A percentile compares a stretch with the other conserved stretches of the same genome.
phyloP scores from a whole-genome alignment of 2,113 vertebrate genomes.

The Cynoglossus semilaevis region DNA sequence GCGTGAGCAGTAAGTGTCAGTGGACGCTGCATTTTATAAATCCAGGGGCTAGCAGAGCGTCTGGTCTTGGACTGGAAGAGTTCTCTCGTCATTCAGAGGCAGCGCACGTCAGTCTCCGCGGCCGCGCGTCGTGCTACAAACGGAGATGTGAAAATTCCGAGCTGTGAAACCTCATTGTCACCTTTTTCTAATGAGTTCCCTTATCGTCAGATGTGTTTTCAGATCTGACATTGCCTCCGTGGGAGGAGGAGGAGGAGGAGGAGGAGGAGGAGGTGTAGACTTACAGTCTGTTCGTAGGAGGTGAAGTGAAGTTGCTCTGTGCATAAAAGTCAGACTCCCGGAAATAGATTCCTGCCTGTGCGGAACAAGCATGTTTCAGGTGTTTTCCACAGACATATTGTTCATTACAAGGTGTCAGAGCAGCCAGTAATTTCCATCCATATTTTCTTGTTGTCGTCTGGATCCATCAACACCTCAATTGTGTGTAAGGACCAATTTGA shows the following conservation, averaged over 20 bases:
- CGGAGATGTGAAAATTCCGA: conserved; percentile 61
- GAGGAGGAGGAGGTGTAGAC: conserved; percentile 41
- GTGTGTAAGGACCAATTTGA: conserved; percentile 66
- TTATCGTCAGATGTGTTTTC: conserved; percentile 62
- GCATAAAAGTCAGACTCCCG: conserved; percentile 66
- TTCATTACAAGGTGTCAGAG: conserved; percentile 77
- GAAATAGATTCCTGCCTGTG: conserved; percentile 69
- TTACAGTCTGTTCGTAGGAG: conserved; percentile 28
- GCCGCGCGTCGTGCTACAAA: conserved; percentile 49
- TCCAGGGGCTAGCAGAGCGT: conserved; percentile 35
- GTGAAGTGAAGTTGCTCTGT: conserved; percentile 40
- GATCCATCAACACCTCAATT: conserved; percentile 72
- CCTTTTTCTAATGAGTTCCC: conserved; percentile 81
- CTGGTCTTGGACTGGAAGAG: conserved; percentile 22
- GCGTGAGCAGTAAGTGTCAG: conserved; percentile 25
- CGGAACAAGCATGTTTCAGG: conserved; percentile 69
- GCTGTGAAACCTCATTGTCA: conserved; percentile 81
- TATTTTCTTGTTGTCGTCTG: conserved; percentile 64
- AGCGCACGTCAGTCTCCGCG: conserved; percentile 47
- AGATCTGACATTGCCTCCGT: conserved; percentile 55
- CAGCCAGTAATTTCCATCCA: conserved; percentile 54
- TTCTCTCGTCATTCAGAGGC: conserved; percentile 53
- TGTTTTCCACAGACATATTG: conserved; percentile 39
- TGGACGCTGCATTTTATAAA: conserved; percentile 14
- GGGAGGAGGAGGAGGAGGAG: conserved; percentile 31